Evolutionary conservation across 1,140 invertebrate genomes (phyloP).

Genomic region (Cephus cinctus): DNA sequence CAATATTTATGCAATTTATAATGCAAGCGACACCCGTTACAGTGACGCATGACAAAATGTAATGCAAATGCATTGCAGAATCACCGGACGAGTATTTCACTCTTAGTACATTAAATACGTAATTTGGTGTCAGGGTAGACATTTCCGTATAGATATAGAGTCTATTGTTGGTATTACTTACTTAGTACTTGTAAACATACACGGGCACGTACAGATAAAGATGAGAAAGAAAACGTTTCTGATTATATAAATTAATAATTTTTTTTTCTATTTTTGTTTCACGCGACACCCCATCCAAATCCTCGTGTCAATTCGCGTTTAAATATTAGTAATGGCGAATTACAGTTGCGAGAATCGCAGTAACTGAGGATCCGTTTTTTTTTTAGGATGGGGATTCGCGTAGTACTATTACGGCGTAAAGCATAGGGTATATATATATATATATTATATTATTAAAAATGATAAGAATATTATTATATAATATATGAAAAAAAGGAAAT

Average conservation of each 20-base stretch:
- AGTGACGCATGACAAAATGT: too few relatives aligned
- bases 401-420: constrained; percentile 30
- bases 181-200: constrained; percentile 23
- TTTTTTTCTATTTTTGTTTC: constrained; percentile 24
- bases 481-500: constrained; percentile 22
- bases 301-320: constrained; percentile 19
- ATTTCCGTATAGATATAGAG: constrained; percentile 55
- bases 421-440: constrained; percentile 31
- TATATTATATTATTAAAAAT: constrained; percentile 35
- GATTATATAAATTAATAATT: constrained; percentile 31
- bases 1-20: too few relatives aligned
- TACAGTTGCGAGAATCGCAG: constrained; percentile 5
- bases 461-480: constrained; percentile 29
- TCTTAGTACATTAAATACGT: constrained; percentile 60
- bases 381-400: too few relatives aligned
- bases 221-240: constrained; percentile 15
- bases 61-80: background rate
- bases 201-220: constrained; percentile 2
- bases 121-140: constrained; percentile 61
- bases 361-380: constrained; percentile 18
- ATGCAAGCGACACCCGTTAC: too few relatives aligned
- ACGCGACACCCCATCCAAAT: constrained; percentile 6
- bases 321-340: constrained; percentile 19
- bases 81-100: constrained; percentile 54
- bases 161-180: constrained; percentile 38